These are phyloP conservation scores for Ormyrus nitidulus DNA, from an alignment of 2,888 invertebrate species.

Conservation along the genomic window DNA sequence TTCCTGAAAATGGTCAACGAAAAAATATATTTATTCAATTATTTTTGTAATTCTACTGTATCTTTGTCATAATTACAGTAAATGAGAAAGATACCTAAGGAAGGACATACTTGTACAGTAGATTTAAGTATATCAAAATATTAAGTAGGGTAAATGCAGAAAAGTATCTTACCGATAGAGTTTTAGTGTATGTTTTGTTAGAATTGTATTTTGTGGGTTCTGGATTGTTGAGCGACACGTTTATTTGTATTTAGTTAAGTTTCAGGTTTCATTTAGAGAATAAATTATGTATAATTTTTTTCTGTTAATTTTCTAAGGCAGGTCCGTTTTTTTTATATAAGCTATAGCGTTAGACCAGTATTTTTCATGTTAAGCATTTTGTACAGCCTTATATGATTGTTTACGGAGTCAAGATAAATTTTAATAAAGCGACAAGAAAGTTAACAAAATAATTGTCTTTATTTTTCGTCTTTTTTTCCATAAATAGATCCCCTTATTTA, in stretches of 20 bases:
- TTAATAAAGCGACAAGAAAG: slow-evolving; percentile 41
- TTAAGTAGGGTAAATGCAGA: slow-evolving; percentile 31
- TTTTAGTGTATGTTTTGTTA: slow-evolving; percentile 12
- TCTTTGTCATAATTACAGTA: not conserved
- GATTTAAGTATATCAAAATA: slow-evolving; percentile 36
- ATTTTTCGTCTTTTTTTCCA: too few relatives aligned
- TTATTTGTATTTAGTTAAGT: not conserved
- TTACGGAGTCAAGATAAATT: slow-evolving; percentile 43
- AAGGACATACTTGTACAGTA: slow-evolving; percentile 49
- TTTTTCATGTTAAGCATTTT: slow-evolving; percentile 41
- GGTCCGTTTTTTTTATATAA: slow-evolving; percentile 25
- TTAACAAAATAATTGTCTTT: too few relatives aligned
- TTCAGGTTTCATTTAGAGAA: not conserved
- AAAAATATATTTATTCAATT: slow-evolving; percentile 38
- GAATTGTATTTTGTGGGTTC: slow-evolving; percentile 24
- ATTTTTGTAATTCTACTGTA: not conserved
- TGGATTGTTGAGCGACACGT: slow-evolving; percentile 26
- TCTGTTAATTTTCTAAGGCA: slow-evolving; percentile 17
- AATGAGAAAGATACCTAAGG: slow-evolving; percentile 18
- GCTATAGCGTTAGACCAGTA: slow-evolving; percentile 43
- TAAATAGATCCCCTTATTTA: too few relatives aligned
- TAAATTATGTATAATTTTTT: slow-evolving; percentile 7
- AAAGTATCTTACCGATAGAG: not conserved
- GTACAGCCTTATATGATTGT: slow-evolving; percentile 35
- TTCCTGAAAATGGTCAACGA: slow-evolving; percentile 2